phyloP scores from a whole-genome alignment of 2,888 invertebrate genomes.

The Adelognathus sp. region DNA sequence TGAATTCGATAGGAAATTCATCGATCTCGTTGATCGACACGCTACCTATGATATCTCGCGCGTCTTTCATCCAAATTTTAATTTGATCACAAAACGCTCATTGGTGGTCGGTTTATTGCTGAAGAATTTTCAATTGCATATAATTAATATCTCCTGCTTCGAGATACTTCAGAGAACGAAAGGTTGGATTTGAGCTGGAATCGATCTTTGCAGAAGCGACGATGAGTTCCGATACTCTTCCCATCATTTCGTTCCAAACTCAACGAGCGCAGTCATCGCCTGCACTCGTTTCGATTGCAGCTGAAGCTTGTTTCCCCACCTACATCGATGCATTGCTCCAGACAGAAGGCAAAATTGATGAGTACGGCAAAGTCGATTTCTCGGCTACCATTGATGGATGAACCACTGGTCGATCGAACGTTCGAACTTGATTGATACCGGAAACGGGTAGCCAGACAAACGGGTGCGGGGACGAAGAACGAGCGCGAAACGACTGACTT shows the following conservation, averaged over 20 bases:
- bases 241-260: neutral
- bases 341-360: neutral
- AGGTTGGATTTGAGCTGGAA: neutral
- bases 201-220: neutral
- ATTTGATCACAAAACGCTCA: too few relatives aligned
- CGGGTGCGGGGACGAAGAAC: slow-evolving; percentile 12
- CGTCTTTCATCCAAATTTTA: too few relatives aligned
- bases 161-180: too few relatives aligned
- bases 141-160: too few relatives aligned
- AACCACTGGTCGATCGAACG: slow-evolving; percentile 19
- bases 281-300: slow-evolving; percentile 12
- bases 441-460: slow-evolving; percentile 17
- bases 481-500: slow-evolving; percentile 23
- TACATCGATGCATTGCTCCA: neutral
- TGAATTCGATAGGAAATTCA: too few relatives aligned
- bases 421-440: slow-evolving; percentile 54
- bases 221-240: neutral
- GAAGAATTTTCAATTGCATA: too few relatives aligned
- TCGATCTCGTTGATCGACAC: too few relatives aligned
- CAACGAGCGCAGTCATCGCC: neutral
- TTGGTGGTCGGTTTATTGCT: too few relatives aligned
- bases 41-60: too few relatives aligned
- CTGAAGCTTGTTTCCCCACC: slow-evolving; percentile 6
- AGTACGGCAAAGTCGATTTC: slow-evolving; percentile 23
- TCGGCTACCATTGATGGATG: slow-evolving; percentile 51